Evolutionary conservation across 2,888 invertebrate genomes (phyloP).

Genomic region (Drosophila mayaguana): DNA sequence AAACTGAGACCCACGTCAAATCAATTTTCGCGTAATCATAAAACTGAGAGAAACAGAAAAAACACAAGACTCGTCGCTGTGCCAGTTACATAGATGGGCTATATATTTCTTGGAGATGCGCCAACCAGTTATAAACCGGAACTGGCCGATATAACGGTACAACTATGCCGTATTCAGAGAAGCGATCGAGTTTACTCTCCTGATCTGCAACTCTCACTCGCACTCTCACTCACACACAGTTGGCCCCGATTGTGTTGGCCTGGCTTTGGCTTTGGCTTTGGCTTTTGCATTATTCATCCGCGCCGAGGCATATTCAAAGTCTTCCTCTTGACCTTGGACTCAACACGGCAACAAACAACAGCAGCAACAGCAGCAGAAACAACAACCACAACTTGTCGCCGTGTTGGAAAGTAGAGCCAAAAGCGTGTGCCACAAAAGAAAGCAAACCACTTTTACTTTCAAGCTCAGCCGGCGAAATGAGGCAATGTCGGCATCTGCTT

Average conservation of each 20-base stretch:
- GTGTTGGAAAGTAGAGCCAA: conserved; percentile 75
- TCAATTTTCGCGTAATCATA: conserved; percentile 74
- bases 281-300: conserved; percentile 74
- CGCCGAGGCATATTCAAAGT: conserved; percentile 81
- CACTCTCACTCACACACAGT: conserved; percentile 34
- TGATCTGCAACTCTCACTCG: conserved; percentile 6
- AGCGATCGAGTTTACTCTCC: conserved; percentile 29
- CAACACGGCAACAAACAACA: conserved; percentile 47
- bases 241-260: conserved; percentile 43
- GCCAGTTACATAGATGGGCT: conserved; percentile 77
- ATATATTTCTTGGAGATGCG: conserved; percentile 51
- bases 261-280: conserved; percentile 33
- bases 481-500: conserved; percentile 57
- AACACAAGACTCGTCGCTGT: conserved; percentile 35
- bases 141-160: conserved; percentile 74
- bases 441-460: conserved; percentile 78
- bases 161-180: conserved; percentile 11
- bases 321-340: conserved; percentile 84
- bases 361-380: conserved; percentile 10
- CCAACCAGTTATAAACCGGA: conserved; percentile 75
- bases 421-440: conserved; percentile 79
- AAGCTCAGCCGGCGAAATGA: conserved; percentile 74
- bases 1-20: conserved; percentile 45
- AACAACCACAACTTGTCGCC: conserved; percentile 63
- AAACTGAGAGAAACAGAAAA: conserved; percentile 36